Percentiles rank a stretch among this genome's conserved stretches.
Evolutionary conservation across 2,113 vertebrate species (phyloP).

Genomic region (Gallinago paraguaiae): DNA sequence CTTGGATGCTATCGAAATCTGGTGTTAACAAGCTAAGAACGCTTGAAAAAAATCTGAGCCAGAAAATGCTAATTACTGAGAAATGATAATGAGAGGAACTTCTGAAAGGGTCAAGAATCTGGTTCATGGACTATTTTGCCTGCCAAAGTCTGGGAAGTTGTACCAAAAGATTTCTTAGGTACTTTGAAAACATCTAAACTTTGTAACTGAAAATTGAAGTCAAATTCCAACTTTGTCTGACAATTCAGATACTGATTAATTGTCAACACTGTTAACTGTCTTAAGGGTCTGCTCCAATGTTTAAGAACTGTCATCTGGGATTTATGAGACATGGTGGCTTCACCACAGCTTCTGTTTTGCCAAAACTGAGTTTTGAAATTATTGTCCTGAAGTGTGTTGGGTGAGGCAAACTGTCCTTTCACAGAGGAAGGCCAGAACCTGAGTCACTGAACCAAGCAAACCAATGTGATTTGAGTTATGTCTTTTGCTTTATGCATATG

Average conservation of each 20-base stretch:
- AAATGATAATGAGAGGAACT: constrained; percentile 1
- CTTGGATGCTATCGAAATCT: background rate
- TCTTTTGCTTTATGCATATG: background rate
- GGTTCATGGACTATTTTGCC: background rate
- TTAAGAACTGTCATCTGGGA: background rate
- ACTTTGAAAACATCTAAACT: background rate
- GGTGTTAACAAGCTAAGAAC: constrained; percentile 16
- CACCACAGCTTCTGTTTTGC: background rate
- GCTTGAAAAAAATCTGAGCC: background rate
- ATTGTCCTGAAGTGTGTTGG: background rate
- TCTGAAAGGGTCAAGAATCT: background rate
- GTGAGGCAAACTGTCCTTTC: background rate
- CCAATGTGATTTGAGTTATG: background rate
- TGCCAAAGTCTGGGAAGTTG: background rate
- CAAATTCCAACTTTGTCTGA: constrained; percentile 15
- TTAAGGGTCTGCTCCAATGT: background rate
- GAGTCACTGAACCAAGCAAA: background rate
- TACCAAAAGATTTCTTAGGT: background rate
- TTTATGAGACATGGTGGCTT: background rate
- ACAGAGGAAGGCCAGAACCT: background rate
- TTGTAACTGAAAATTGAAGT: background rate
- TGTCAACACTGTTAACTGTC: background rate
- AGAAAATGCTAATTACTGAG: constrained; percentile 6
- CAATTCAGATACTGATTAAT: background rate
- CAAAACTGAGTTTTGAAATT: background rate